Evolutionary conservation across 1,140 invertebrate genomes (phyloP), one percentile per base, ranked within the genome.

Genomic region (Brachionus plicatilis): DNA sequence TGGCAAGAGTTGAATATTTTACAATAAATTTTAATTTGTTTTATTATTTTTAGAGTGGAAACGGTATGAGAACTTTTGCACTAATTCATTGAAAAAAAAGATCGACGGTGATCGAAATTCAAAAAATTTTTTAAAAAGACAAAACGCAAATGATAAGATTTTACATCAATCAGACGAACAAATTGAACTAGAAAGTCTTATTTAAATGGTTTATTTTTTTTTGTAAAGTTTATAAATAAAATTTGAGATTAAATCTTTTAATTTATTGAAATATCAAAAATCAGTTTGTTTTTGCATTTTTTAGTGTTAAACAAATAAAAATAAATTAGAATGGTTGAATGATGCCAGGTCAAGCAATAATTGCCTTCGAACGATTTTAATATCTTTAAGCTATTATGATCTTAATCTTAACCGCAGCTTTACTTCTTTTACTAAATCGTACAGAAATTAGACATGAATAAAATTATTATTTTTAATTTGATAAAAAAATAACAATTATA

Each of bases 181-280:
- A 75, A 41, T 75, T 43, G 41, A 75, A 24, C 45, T 75, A 75
- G 70, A 75, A 20, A 75, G 41, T 75, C 20, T 75, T 4, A 75
- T 45, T 43, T 75, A 37, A 75, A 43, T 43, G 70, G 6, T 24
- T 75, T 75, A 43, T 75, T 41, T 37, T 37, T n/a, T 37, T 37
- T 37, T 37, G 70, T 75, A 33, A 24, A 33, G 37, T 70, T 33
- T 70, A 70, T 33, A 41, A 70, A 37, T 41, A 33, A 70, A 68
- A 29, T 68, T 68, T 33, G 29, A 68, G 7, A 24, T 72, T n/a
- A 41, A 45, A 37, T 41, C 17, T 41, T 75, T 75, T 47, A n/a
- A 45, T 75, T 68, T 68, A 37, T 33, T 68, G 2, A 68, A 68
- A 68, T 37, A 37, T 6, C 33, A 24, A 66, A 66, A 66, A 29